phyloP scores from a whole-genome alignment of 2,888 invertebrate species.

The Nematopogon swammerdamellus region DNA sequence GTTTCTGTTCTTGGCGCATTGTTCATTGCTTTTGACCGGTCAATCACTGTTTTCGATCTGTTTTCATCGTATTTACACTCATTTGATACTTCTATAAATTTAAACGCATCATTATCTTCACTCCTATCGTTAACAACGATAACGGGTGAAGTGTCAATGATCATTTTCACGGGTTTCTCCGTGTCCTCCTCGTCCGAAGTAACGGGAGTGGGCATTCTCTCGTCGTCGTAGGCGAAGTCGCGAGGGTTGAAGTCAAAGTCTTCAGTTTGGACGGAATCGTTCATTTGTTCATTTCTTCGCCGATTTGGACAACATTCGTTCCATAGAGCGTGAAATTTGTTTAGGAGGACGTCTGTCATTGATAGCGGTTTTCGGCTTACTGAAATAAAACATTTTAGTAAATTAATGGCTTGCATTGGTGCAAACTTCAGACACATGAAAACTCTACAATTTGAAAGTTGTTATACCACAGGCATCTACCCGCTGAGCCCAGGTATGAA shows the following conservation, averaged over 20 bases:
- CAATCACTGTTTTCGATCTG: too few relatives aligned
- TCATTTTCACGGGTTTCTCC: background rate
- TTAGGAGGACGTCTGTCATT: slow-evolving; percentile 23
- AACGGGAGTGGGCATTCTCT: slow-evolving; percentile 22
- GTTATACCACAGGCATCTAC: too few relatives aligned
- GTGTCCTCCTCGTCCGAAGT: slow-evolving; percentile 26
- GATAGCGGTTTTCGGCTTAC: slow-evolving; percentile 30
- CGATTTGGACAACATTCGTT: slow-evolving; percentile 34
- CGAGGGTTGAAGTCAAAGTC: slow-evolving; percentile 14
- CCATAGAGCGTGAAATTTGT: slow-evolving; percentile 29
- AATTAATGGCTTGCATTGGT: too few relatives aligned
- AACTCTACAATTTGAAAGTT: too few relatives aligned
- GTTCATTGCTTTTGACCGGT: too few relatives aligned
- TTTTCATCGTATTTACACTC: too few relatives aligned
- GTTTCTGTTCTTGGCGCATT: too few relatives aligned
- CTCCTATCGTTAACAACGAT: too few relatives aligned
- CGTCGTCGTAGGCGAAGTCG: slow-evolving; percentile 24
- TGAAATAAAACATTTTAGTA: slow-evolving; percentile 18
- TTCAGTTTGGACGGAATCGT: slow-evolving; percentile 1
- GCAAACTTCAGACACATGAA: too few relatives aligned
- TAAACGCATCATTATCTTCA: too few relatives aligned
- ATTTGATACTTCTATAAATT: too few relatives aligned
- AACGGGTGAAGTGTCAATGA: background rate
- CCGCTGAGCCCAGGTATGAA: too few relatives aligned
- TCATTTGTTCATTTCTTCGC: slow-evolving; percentile 6